Conservation (phyloP, 2,888 invertebrate genomes). For the Amblyteles armatorius region DNA sequence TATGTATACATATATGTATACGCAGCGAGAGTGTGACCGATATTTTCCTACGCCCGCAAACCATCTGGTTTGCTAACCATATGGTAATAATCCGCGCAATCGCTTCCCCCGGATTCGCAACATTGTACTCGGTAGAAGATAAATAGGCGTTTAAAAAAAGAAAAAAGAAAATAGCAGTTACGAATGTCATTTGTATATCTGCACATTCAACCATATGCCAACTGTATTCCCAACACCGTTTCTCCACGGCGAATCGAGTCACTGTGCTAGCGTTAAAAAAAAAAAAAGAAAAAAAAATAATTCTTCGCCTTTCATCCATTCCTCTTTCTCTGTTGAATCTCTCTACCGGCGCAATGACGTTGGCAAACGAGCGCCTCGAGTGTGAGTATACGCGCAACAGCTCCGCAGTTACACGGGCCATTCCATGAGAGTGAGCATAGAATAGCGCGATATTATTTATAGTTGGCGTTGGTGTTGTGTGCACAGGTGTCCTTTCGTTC, state of each 20-base stretch:
- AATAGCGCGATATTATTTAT: slow-evolving; percentile 15
- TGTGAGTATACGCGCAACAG: slow-evolving; percentile 37
- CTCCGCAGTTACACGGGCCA: slow-evolving; percentile 59
- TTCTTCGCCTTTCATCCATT: slow-evolving; percentile 19
- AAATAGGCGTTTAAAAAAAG: background rate
- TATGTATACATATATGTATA: background rate
- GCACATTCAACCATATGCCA: slow-evolving; percentile 40
- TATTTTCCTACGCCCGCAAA: slow-evolving; percentile 6
- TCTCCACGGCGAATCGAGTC: slow-evolving; percentile 56
- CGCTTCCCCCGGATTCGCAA: slow-evolving; percentile 32
- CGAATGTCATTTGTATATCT: slow-evolving; percentile 27
- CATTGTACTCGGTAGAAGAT: background rate
- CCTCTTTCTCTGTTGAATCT: slow-evolving; percentile 11
- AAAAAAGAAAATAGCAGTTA: slow-evolving; percentile 15
- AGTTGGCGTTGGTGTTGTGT: background rate
- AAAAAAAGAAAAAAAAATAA: background rate
- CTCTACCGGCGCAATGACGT: slow-evolving; percentile 51
- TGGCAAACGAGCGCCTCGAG: slow-evolving; percentile 48
- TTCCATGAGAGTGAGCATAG: slow-evolving; percentile 32
- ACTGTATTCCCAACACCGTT: slow-evolving; percentile 30
- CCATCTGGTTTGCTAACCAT: slow-evolving; percentile 31
- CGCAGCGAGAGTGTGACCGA: background rate
- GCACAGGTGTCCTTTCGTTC: background rate
- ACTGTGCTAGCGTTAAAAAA: slow-evolving; percentile 32
- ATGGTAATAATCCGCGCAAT: slow-evolving; percentile 31